Evolutionary conservation across 2,888 invertebrate genomes (phyloP).

Genomic region (Mythimna pallens): DNA sequence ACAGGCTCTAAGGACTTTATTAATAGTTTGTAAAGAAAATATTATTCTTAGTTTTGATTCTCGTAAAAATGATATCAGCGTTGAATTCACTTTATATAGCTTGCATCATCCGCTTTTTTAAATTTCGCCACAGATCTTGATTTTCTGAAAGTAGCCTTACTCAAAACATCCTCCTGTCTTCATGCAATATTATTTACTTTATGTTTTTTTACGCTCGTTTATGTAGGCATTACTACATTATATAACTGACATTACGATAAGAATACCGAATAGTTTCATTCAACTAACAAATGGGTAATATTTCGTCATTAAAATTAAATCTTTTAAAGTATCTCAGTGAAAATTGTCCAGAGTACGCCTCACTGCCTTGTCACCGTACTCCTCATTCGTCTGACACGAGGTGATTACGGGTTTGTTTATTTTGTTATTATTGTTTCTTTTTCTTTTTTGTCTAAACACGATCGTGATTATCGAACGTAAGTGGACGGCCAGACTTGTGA

Average conservation of each 20-base stretch:
- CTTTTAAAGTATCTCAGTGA: not conserved
- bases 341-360: not conserved
- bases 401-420: constrained; percentile 88
- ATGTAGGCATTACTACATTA: not conserved
- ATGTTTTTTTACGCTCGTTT: no score
- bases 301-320: not conserved
- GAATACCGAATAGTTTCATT: not conserved
- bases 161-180: not conserved
- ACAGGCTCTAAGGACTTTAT: no score
- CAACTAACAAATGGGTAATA: not conserved
- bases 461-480: constrained; percentile 86
- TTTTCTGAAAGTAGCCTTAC: not conserved
- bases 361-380: constrained; percentile 65
- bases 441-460: constrained; percentile 88
- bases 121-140: not conserved
- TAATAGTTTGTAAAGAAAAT: not conserved
- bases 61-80: not conserved
- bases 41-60: not conserved
- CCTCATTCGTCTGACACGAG: constrained; percentile 80
- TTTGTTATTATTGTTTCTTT: constrained; percentile 88
- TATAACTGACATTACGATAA: not conserved
- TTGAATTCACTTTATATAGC: no score
- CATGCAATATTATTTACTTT: no score
- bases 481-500: constrained; percentile 76
- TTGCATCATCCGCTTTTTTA: not conserved